Base-by-base conservation (phyloP, 2,113 vertebrate genomes). In the Megalops atlanticus region DNA sequence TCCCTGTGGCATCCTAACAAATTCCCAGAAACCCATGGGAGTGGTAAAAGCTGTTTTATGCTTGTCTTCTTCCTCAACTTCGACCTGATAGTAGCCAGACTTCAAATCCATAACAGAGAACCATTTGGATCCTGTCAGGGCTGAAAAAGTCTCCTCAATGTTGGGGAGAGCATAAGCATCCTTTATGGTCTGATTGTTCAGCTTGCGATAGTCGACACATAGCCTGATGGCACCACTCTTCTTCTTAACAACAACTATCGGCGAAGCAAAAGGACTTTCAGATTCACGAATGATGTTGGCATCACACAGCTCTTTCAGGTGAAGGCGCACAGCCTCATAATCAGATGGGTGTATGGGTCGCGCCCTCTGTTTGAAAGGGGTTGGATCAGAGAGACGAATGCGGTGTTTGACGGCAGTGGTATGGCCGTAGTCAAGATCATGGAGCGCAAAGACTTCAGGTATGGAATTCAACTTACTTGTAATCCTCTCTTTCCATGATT, bases 21-120 rank as follows among this genome's bases (percentile, higher is more conserved):
- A 75, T 10, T 83, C 76, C 33, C 45, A 79, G 33, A 83, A 80
- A 3, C 82, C 71, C 82, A 79, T 38, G 15, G 78, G 72, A 21
- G 36, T 74, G 16, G 70, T 64, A 41, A 83, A 83, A 8, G 72
- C 82, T 18, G 54, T 83, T 52, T 78, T 78, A 11, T 15, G 14
- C n/a, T 74, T 76, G 41, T 80, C 82, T 31, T 39, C 21, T 33
- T 69, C 78, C n/a, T 72, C 49, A 3, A 70, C 31, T 80, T 69
- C 47, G 18, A 71, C 41, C 21, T 79, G 58, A 33, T 69, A 70
- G 33, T 70, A 70, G 15, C 58, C 39, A 11, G 58, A 70, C 40
- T 79, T 79, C 0, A 79, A 47, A n/a, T 79, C 78, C 64, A 70
- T 27, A n/a, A 70, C 39, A 1, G 39, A 79, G 36, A 78, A 58